Percentiles rank a stretch among this genome's conserved stretches.
Conservation (phyloP, 2,888 invertebrate species). For the Ophioninae sp. region DNA sequence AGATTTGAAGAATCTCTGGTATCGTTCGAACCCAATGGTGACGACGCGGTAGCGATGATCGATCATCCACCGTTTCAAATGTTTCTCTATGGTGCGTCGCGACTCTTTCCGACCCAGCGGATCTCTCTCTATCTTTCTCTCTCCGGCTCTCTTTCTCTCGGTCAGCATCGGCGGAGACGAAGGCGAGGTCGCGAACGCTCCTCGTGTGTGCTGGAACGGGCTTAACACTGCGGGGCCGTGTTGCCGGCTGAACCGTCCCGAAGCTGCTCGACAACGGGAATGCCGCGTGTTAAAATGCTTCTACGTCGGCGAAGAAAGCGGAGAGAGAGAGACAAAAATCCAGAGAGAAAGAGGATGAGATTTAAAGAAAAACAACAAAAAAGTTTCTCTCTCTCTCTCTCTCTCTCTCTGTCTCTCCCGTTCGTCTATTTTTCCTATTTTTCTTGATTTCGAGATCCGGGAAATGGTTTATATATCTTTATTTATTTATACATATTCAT, state of each 20-base stretch:
- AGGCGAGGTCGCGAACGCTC: slow-evolving; percentile 54
- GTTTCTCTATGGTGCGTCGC: slow-evolving; percentile 62
- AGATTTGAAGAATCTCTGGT: slow-evolving; percentile 51
- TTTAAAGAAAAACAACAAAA: background rate
- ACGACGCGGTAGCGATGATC: slow-evolving; percentile 58
- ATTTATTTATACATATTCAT: no score
- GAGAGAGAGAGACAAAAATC: background rate
- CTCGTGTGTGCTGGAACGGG: slow-evolving; percentile 65
- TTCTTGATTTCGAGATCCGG: no score
- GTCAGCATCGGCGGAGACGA: slow-evolving; percentile 46
- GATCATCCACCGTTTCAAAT: slow-evolving; percentile 48
- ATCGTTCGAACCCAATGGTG: slow-evolving; percentile 8
- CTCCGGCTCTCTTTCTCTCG: slow-evolving; percentile 41
- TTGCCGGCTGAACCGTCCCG: slow-evolving; percentile 78
- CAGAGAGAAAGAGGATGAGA: background rate
- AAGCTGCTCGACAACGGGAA: slow-evolving; percentile 78
- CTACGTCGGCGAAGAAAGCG: slow-evolving; percentile 61
- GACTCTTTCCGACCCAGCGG: slow-evolving; percentile 65
- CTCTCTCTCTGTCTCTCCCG: slow-evolving; percentile 49
- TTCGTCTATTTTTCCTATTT: slow-evolving; percentile 60
- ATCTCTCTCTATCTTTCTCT: slow-evolving; percentile 10
- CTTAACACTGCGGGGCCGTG: slow-evolving; percentile 75
- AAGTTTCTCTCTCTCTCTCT: slow-evolving; percentile 5
- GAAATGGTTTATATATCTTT: no score
- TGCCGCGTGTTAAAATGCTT: slow-evolving; percentile 80